Evolutionary conservation across 2,888 invertebrate species (phyloP).

Genomic region (Odontocolon sp.): DNA sequence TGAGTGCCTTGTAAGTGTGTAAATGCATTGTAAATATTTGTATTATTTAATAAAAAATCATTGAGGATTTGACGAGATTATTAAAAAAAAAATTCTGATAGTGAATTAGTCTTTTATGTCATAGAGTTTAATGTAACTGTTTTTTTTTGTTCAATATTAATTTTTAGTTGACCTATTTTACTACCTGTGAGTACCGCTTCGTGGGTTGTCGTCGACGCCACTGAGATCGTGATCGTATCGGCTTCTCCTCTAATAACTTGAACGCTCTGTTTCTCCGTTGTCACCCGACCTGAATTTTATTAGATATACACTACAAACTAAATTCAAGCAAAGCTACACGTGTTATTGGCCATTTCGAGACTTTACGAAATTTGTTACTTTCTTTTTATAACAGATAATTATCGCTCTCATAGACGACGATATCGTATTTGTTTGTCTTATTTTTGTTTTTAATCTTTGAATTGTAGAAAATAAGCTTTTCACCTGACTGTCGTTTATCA

Average conservation of each 20-base stretch:
- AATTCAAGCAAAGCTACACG: slow-evolving; percentile 65
- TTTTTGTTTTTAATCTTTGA: slow-evolving; percentile 23
- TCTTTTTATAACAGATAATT: slow-evolving; percentile 1
- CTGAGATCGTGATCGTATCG: slow-evolving; percentile 81
- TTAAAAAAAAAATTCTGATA: neutral
- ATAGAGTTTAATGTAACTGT: slow-evolving; percentile 22
- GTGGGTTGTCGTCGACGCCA: slow-evolving; percentile 85
- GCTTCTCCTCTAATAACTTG: slow-evolving; percentile 78
- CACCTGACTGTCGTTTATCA: neutral
- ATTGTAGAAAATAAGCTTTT: slow-evolving; percentile 2
- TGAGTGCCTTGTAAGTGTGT: slow-evolving; percentile 31
- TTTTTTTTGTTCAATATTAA: slow-evolving; percentile 34
- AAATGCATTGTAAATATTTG: slow-evolving; percentile 37
- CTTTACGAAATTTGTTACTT: slow-evolving; percentile 3
- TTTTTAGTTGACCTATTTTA: slow-evolving; percentile 76
- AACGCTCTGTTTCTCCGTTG: slow-evolving; percentile 76
- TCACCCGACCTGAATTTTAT: slow-evolving; percentile 77
- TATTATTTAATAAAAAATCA: neutral
- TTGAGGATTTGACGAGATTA: neutral
- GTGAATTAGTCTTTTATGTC: neutral
- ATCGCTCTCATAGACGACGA: neutral
- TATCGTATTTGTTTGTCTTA: neutral
- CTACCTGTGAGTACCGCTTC: slow-evolving; percentile 86
- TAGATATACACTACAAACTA: slow-evolving; percentile 70
- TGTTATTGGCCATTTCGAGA: slow-evolving; percentile 43